phyloP scores from a whole-genome alignment of 2,113 vertebrate species.

The Oncorhynchus kisutch region DNA sequence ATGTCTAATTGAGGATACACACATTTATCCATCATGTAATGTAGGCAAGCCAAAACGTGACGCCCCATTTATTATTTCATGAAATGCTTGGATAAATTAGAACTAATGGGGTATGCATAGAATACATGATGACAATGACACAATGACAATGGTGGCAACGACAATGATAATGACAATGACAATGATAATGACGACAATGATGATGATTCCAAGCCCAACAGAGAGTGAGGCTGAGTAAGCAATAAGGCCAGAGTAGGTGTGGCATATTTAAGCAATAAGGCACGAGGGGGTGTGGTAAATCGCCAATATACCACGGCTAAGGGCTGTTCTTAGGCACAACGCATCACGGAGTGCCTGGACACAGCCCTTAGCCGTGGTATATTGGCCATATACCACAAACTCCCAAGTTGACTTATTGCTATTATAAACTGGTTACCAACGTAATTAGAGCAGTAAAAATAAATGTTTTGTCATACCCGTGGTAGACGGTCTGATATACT shows the following conservation, averaged over 20 bases:
- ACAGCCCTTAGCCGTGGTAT: too few relatives aligned
- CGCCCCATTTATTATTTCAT: background rate
- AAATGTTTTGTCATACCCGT: too few relatives aligned
- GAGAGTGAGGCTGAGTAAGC: slow-evolving; percentile 15
- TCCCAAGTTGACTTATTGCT: too few relatives aligned
- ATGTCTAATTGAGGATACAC: background rate
- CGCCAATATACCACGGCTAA: too few relatives aligned
- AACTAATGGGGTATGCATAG: background rate
- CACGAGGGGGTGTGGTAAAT: too few relatives aligned
- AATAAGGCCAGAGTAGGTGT: slow-evolving; percentile 2
- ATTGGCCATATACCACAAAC: too few relatives aligned
- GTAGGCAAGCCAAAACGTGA: background rate
- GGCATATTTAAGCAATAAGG: background rate
- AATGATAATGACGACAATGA: slow-evolving; percentile 11
- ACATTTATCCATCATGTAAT: too few relatives aligned
- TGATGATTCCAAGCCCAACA: slow-evolving; percentile 3
- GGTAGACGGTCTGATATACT: too few relatives aligned
- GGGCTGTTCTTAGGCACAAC: too few relatives aligned
- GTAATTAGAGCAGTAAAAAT: too few relatives aligned
- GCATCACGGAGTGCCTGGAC: too few relatives aligned
- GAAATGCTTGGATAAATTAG: background rate
- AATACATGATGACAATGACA: background rate
- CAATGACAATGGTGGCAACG: background rate
- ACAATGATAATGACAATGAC: background rate
- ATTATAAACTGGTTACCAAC: too few relatives aligned